phyloP scores from a whole-genome alignment of 2,888 invertebrate species.

The Drosophila parthenogenetica region DNA sequence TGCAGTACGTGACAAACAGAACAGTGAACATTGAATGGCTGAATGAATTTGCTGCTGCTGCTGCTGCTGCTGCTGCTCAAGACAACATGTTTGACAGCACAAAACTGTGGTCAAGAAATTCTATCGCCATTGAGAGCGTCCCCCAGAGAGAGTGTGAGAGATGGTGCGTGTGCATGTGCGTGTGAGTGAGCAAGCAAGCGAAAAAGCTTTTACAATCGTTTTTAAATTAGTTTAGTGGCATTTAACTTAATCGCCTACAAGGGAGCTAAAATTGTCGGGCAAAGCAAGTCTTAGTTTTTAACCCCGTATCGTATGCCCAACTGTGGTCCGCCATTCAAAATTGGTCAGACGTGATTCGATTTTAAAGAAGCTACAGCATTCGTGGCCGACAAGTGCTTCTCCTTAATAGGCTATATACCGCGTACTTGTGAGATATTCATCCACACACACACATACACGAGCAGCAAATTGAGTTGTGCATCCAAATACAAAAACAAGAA shows the following conservation, averaged over 20 bases:
- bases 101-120: slow-evolving; percentile 57
- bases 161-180: slow-evolving; percentile 14
- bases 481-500: slow-evolving; percentile 40
- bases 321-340: slow-evolving; percentile 55
- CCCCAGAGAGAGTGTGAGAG: neutral
- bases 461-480: slow-evolving; percentile 79
- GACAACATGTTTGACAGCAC: slow-evolving; percentile 77
- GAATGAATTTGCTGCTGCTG: neutral
- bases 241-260: slow-evolving; percentile 82
- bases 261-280: slow-evolving; percentile 76
- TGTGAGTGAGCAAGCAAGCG: neutral
- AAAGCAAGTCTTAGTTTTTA: slow-evolving; percentile 6
- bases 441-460: slow-evolving; percentile 22
- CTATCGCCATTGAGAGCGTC: slow-evolving; percentile 42
- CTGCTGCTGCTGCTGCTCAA: slow-evolving; percentile 7
- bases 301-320: slow-evolving; percentile 6
- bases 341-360: slow-evolving; percentile 82
- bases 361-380: slow-evolving; percentile 73
- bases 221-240: slow-evolving; percentile 84
- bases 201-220: slow-evolving; percentile 79
- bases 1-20: slow-evolving; percentile 76
- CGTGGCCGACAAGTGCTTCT: slow-evolving; percentile 19
- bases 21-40: slow-evolving; percentile 11
- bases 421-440: slow-evolving; percentile 20
- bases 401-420: slow-evolving; percentile 57